Conservation (phyloP, 2,113 vertebrate genomes). For the Microtus montanus region DNA sequence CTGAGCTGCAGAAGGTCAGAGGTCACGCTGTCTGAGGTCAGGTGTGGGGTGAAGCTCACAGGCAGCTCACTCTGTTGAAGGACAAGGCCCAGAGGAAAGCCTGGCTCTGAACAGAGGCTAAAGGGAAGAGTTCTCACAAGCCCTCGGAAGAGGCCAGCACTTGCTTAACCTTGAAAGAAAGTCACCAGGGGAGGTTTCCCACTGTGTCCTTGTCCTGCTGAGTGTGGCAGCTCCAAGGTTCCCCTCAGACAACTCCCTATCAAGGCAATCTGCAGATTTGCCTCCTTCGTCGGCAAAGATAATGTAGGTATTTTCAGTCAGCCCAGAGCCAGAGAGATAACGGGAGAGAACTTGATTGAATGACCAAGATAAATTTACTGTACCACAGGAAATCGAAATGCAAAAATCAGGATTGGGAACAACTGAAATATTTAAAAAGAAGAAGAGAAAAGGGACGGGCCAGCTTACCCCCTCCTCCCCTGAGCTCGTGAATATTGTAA, state of each 20-base stretch:
- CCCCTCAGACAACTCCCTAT: constrained; percentile 42
- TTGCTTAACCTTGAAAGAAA: constrained; percentile 60
- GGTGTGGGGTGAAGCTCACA: background rate
- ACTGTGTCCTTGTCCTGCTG: background rate
- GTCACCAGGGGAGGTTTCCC: background rate
- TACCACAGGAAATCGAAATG: constrained; percentile 87
- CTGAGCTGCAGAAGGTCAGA: background rate
- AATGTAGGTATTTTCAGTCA: constrained; percentile 77
- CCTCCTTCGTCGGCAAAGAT: constrained; percentile 78
- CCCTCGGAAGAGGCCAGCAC: background rate
- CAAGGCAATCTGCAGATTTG: constrained; percentile 62
- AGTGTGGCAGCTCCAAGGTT: constrained; percentile 30
- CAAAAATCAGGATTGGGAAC: constrained; percentile 85
- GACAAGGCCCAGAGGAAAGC: background rate
- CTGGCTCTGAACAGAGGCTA: background rate
- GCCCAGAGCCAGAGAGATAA: constrained; percentile 83
- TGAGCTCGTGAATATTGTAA: constrained; percentile 79
- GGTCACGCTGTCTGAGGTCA: background rate
- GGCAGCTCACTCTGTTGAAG: background rate
- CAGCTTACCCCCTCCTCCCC: constrained; percentile 76
- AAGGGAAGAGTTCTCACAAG: background rate
- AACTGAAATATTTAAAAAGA: constrained; percentile 87
- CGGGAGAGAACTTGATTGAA: constrained; percentile 81
- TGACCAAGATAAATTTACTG: constrained; percentile 87
- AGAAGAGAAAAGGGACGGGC: constrained; percentile 73